Conservation (phyloP, 2,113 vertebrate species). For the Phoxinus phoxinus region DNA sequence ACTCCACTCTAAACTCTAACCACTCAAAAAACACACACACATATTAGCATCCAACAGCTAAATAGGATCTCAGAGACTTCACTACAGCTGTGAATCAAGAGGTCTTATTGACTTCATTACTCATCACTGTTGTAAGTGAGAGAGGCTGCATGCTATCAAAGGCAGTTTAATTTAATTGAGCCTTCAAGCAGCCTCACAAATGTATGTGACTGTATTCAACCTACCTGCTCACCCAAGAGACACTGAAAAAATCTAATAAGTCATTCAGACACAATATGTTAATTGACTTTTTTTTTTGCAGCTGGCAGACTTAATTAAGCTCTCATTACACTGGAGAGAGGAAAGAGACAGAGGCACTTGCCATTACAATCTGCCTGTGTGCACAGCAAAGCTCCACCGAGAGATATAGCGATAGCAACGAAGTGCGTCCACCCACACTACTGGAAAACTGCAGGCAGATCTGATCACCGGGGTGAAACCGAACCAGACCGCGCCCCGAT, state of each 20-base stretch:
- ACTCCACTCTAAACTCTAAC: not conserved
- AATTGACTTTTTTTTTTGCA: constrained; percentile 63
- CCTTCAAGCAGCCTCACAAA: constrained; percentile 52
- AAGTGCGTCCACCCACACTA: constrained; percentile 38
- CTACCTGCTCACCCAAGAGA: constrained; percentile 59
- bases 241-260: constrained; percentile 59
- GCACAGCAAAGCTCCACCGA: constrained; percentile 34
- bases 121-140: constrained; percentile 31
- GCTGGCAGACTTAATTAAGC: constrained; percentile 63
- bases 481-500: not conserved
- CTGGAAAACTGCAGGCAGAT: constrained; percentile 17
- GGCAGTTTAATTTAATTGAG: constrained; percentile 58
- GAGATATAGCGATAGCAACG: constrained; percentile 39
- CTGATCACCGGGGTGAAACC: constrained; percentile 2
- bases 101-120: constrained; percentile 48
- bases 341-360: constrained; percentile 39
- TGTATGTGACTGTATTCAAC: constrained; percentile 55
- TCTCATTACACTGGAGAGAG: constrained; percentile 55
- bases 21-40: not conserved
- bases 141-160: constrained; percentile 47
- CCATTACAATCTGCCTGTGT: constrained; percentile 51
- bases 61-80: constrained; percentile 7
- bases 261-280: constrained; percentile 63
- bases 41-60: constrained; percentile 9
- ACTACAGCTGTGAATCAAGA: constrained; percentile 31